Conservation (phyloP, 1,140 invertebrate genomes). For the Octopus sinensis region DNA sequence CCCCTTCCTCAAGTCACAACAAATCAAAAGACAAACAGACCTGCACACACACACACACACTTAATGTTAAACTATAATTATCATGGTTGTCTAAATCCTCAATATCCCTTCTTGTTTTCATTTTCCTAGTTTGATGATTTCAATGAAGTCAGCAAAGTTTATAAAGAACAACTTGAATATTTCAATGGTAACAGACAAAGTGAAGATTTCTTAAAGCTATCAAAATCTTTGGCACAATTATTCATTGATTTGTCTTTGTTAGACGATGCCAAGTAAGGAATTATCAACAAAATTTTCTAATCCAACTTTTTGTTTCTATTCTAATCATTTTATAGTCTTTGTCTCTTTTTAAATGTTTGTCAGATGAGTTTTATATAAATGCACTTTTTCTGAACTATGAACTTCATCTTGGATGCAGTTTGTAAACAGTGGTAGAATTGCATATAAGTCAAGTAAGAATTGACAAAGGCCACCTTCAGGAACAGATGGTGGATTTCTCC, state of each 20-base stretch:
- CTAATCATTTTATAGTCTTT: no score
- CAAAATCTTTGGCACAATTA: constrained; percentile 29
- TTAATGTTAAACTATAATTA: background rate
- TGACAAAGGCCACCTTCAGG: no score
- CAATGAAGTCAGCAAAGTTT: constrained; percentile 27
- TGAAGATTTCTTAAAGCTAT: constrained; percentile 18
- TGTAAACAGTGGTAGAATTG: no score
- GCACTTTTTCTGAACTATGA: no score
- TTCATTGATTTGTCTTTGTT: constrained; percentile 33
- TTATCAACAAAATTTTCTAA: no score
- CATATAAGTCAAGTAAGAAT: no score
- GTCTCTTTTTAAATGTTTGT: no score
- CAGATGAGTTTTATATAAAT: no score
- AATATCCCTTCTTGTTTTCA: background rate
- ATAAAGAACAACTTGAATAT: constrained; percentile 25
- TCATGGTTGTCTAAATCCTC: background rate
- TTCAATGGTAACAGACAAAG: constrained; percentile 18
- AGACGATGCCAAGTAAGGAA: constrained; percentile 29
- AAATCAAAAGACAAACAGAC: background rate
- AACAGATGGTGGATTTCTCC: no score
- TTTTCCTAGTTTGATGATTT: constrained; percentile 36
- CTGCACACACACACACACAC: background rate
- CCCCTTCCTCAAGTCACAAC: background rate
- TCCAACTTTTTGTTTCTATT: no score
- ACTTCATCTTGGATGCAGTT: no score